A percentile compares a stretch with the other conserved stretches of the same genome.
phyloP scores from a whole-genome alignment of 2,113 vertebrate species.

The Sylvilagus bachmani region DNA sequence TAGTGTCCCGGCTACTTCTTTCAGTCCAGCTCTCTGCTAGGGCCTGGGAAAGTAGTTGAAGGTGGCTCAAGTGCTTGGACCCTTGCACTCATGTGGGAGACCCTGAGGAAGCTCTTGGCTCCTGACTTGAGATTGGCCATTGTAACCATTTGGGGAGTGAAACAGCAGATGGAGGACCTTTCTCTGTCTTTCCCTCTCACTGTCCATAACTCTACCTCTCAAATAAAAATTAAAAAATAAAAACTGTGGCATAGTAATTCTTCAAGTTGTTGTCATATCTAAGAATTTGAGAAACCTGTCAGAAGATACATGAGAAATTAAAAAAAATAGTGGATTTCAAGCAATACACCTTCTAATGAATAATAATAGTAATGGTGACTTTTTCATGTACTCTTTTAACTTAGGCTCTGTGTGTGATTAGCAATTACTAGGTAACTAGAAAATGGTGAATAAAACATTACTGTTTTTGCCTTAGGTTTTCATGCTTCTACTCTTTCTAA shows the following conservation, averaged over 20 bases:
- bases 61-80: too few species aligned
- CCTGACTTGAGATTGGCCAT: too few species aligned
- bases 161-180: too few species aligned
- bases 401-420: background rate
- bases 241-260: background rate
- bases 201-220: too few species aligned
- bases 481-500: background rate
- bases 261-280: background rate
- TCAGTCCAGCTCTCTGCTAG: too few species aligned
- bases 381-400: background rate
- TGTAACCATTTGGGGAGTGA: too few species aligned
- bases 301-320: background rate
- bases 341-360: background rate
- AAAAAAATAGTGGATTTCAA: background rate
- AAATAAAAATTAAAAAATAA: too few species aligned
- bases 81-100: too few species aligned
- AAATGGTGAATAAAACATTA: background rate
- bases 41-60: too few species aligned
- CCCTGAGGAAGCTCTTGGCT: too few species aligned
- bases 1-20: too few species aligned
- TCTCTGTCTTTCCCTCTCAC: too few species aligned
- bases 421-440: background rate
- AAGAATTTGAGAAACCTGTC: background rate
- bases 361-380: background rate
- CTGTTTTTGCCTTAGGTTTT: background rate